Conservation (phyloP, 2,113 vertebrate species). For the Emydura subglobosa region DNA sequence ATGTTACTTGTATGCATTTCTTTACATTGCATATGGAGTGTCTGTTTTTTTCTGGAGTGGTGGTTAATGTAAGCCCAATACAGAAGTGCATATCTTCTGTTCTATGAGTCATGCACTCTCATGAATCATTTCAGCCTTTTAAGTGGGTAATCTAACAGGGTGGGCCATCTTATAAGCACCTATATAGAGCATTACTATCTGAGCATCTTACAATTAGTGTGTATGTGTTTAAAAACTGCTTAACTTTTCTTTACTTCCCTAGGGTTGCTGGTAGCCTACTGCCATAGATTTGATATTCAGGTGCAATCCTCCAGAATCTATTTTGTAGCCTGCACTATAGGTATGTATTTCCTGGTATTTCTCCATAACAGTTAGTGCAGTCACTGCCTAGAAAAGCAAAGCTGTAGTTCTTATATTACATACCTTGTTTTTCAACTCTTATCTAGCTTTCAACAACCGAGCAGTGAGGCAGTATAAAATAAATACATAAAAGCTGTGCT, state of each 20-base stretch:
- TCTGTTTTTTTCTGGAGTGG: not conserved
- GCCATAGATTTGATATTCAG: slow-evolving; percentile 95
- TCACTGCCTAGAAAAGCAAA: not conserved
- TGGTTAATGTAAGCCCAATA: not conserved
- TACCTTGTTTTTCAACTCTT: not conserved
- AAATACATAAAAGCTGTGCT: not conserved
- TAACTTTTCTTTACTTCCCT: slow-evolving; percentile 39
- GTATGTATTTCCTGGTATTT: slow-evolving; percentile 76
- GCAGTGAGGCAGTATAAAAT: not conserved
- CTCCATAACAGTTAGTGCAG: fast-evolving
- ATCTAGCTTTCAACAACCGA: not conserved
- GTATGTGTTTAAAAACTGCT: not conserved
- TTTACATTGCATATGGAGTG: not conserved
- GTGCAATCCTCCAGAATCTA: slow-evolving; percentile 93
- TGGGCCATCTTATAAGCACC: not conserved
- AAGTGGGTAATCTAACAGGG: not conserved
- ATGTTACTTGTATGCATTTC: not conserved
- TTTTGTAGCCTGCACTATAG: slow-evolving; percentile 93
- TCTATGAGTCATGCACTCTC: not conserved
- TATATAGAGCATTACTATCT: too few species aligned
- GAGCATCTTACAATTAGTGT: not conserved
- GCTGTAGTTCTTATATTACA: not conserved
- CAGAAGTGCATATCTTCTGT: not conserved
- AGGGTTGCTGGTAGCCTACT: slow-evolving; percentile 96
- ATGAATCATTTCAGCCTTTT: not conserved